Base-by-base conservation (phyloP, 2,797 vertebrate species). In the Myripristis murdjan region DNA sequence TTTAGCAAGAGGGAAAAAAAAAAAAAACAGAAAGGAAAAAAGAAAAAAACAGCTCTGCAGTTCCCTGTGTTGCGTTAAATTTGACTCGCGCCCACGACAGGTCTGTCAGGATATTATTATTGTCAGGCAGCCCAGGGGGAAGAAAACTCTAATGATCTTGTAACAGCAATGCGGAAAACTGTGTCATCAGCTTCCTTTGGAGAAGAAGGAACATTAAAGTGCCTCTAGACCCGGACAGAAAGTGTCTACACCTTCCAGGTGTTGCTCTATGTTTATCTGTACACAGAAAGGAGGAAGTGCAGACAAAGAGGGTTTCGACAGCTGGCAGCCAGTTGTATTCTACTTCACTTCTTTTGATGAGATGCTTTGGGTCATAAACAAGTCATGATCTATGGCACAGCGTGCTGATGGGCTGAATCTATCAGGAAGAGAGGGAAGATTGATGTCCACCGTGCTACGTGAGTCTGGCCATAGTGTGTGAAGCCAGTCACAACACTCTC, bases 391-490 rank as follows among this genome's bases (percentile, higher is more conserved):
- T 76, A 77, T 53, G 41, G 73, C 70, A 24, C 23, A 0, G 23
- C 33, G 51, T 8, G 23, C 82, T 75, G 84, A 85, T 75, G 75
- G 83, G 79, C 81, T 82, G 79, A 66, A 78, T 89, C 78, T 69
- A 79, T 86, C 83, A 84, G 74, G 58, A 39, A 37, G 60, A 58
- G 68, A 59, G 57, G 39, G 60, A 71, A 78, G 82, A 88, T 73
- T 75, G 82, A 89, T 88, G 77, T 63, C 81, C 51, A 35, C 71
- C 81, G 81, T 35, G 85, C 87, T 75, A 79, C 91, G 85, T 92
- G 87, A 92, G 91, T 93, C 90, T 93, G 92, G 93, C 92, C 91
- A 89, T 93, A 91, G 87, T 91, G 81, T 91, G 91, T 91, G 91
- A 60, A 91, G 90, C 77, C 84, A 79, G 92, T 94, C 93, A 93